Evolutionary conservation across 1,140 invertebrate species (phyloP).

Genomic region (Oedothorax gibbosus): DNA sequence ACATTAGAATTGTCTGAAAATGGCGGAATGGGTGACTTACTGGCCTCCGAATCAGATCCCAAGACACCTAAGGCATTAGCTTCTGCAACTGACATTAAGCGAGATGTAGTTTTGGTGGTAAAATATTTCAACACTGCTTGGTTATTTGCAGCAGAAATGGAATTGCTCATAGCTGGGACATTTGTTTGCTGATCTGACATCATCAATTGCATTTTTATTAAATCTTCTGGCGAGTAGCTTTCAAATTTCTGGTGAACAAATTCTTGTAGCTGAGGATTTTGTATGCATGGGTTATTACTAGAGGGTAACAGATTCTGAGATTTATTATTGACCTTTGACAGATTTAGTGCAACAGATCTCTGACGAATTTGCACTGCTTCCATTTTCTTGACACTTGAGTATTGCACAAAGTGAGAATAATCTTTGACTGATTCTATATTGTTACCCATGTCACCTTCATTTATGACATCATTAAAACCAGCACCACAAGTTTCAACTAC

Average conservation of each 20-base stretch:
- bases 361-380: constrained; percentile 53
- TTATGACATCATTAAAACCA: constrained; percentile 17
- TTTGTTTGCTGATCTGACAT: constrained; percentile 46
- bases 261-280: constrained; percentile 21
- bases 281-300: neutral
- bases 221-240: constrained; percentile 35
- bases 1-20: neutral
- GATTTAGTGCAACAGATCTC: constrained; percentile 44
- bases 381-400: constrained; percentile 57
- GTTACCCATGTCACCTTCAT: neutral
- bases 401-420: constrained; percentile 46
- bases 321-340: neutral
- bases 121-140: constrained; percentile 55
- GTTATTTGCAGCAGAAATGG: constrained; percentile 25
- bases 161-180: neutral
- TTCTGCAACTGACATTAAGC: constrained; percentile 47
- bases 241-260: constrained; percentile 51
- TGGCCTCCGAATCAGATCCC: constrained; percentile 49
- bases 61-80: constrained; percentile 23
- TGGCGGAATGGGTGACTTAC: constrained; percentile 37
- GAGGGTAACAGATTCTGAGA: neutral
- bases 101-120: constrained; percentile 52
- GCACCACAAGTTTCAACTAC: constrained; percentile 22
- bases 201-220: constrained; percentile 53
- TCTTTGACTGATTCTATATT: constrained; percentile 32